Conservation (phyloP, 2,888 invertebrate genomes). For the Apamea sordens region DNA sequence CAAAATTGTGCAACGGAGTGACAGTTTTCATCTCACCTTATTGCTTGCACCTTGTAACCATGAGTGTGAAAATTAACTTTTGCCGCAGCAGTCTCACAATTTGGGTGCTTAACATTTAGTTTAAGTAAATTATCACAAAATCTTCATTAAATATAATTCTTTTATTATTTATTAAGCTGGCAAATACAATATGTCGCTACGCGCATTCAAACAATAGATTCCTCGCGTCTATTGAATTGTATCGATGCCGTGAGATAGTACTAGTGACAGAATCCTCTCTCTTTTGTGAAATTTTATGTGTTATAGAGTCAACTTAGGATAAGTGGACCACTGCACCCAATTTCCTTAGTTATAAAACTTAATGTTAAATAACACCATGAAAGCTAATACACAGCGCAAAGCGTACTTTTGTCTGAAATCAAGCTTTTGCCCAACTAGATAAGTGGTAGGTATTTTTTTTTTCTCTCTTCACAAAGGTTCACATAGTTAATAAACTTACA, state of each 20-base stretch:
- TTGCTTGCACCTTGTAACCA: not conserved
- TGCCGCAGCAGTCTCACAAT: not conserved
- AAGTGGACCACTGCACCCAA: constrained; percentile 22
- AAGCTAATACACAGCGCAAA: not conserved
- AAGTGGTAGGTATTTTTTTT: not conserved
- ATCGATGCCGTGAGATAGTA: constrained; percentile 77
- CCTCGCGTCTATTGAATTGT: constrained; percentile 76
- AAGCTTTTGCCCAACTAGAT: not conserved
- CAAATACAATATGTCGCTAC: constrained; percentile 59
- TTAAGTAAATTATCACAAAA: constrained; percentile 18
- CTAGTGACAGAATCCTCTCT: constrained; percentile 78
- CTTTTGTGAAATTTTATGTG: constrained; percentile 78
- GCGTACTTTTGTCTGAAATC: not conserved
- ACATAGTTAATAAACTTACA: not conserved
- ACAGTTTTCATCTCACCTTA: not conserved
- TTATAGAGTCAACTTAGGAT: constrained; percentile 62
- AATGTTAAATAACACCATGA: not conserved
- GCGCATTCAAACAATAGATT: constrained; percentile 72
- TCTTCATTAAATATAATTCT: constrained; percentile 38
- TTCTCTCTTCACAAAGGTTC: not conserved
- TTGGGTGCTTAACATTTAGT: not conserved
- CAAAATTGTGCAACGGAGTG: not conserved
- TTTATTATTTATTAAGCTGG: constrained; percentile 48
- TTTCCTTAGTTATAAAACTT: not conserved
- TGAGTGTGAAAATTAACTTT: not conserved